Evolutionary conservation across 2,888 invertebrate species (phyloP).

Genomic region (Chesias legatella): DNA sequence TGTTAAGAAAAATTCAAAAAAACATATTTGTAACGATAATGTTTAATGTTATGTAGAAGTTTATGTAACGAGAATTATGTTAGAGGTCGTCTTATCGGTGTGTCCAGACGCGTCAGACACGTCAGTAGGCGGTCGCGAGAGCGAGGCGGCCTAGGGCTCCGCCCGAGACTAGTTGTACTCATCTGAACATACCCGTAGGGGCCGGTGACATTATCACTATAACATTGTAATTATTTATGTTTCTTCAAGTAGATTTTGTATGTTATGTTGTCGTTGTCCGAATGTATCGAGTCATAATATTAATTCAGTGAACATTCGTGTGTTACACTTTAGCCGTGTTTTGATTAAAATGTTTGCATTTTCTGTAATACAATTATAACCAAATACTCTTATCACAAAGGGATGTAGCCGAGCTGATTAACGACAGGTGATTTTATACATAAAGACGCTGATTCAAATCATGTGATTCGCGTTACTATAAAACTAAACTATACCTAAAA

Average conservation of each 20-base stretch:
- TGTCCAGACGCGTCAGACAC: slow-evolving; percentile 36
- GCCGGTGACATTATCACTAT: slow-evolving; percentile 49
- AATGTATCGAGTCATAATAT: slow-evolving; percentile 70
- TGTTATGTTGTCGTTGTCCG: slow-evolving; percentile 59
- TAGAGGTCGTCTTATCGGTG: slow-evolving; percentile 50
- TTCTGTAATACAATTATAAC: slow-evolving; percentile 43
- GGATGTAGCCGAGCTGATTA: slow-evolving; percentile 22
- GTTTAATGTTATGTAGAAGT: slow-evolving; percentile 71
- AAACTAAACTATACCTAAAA: slow-evolving; percentile 12
- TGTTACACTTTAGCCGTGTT: slow-evolving; percentile 76
- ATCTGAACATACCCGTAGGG: slow-evolving; percentile 30
- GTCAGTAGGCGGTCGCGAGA: slow-evolving; percentile 11
- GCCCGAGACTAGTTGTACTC: slow-evolving; percentile 32
- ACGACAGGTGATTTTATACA: slow-evolving; percentile 21
- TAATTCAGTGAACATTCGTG: slow-evolving; percentile 73
- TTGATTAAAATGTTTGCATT: slow-evolving; percentile 70
- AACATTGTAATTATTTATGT: slow-evolving; percentile 52
- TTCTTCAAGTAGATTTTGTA: slow-evolving; percentile 54
- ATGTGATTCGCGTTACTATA: slow-evolving; percentile 22
- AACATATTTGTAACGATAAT: slow-evolving; percentile 68
- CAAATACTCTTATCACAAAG: slow-evolving; percentile 28
- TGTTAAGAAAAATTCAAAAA: slow-evolving; percentile 59
- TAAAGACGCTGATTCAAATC: slow-evolving; percentile 24
- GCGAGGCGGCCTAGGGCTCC: slow-evolving; percentile 3
- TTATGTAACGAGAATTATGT: slow-evolving; percentile 56